Conservation (phyloP, 2,113 vertebrate genomes). For the Crotalus helleri region DNA sequence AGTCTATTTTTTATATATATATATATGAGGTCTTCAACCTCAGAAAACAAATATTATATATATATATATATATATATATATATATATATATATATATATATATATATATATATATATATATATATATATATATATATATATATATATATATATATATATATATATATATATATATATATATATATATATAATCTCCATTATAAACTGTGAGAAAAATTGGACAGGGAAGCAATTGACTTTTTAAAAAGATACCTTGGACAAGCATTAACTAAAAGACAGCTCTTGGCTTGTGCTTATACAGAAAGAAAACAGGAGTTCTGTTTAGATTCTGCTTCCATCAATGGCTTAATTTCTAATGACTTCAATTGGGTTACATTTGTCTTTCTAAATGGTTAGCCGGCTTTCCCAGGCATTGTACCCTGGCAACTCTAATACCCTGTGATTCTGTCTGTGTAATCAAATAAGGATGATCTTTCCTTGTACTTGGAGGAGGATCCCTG, state of each 20-base stretch:
- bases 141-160: no score
- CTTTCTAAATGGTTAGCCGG: slow-evolving; percentile 9
- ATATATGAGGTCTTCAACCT: no score
- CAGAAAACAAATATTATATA: no score
- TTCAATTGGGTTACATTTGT: slow-evolving; percentile 25
- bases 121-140: no score
- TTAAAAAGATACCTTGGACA: background rate
- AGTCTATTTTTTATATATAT: no score
- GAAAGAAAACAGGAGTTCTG: slow-evolving; percentile 4
- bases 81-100: no score
- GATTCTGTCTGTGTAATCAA: slow-evolving; percentile 33
- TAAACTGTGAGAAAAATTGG: background rate
- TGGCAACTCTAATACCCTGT: slow-evolving; percentile 5
- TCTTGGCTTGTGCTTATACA: background rate
- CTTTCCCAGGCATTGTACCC: slow-evolving; percentile 1
- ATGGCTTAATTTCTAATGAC: slow-evolving; percentile 4
- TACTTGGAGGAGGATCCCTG: slow-evolving; percentile 51
- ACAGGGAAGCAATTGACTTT: background rate
- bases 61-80: no score
- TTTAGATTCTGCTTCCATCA: background rate
- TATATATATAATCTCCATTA: background rate
- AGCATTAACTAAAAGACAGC: background rate
- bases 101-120: no score
- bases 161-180: no score
- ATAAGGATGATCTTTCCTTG: slow-evolving; percentile 40